A percentile compares a stretch with the other conserved stretches of the same genome.
phyloP scores from a whole-genome alignment of 2,797 vertebrate genomes.

The Sebastiscus tertius region DNA sequence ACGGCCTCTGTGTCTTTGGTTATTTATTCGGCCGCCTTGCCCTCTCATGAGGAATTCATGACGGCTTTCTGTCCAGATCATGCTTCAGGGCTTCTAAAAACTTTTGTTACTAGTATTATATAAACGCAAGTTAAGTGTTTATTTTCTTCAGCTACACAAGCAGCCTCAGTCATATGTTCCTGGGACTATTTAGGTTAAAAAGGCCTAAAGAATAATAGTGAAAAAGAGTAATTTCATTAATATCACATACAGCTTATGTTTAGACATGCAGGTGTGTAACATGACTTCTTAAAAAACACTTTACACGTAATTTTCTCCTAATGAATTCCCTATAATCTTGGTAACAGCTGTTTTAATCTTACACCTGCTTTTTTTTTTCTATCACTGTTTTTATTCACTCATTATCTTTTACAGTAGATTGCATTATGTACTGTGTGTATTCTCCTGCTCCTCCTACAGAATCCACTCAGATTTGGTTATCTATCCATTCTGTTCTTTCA shows the following conservation, averaged over 20 bases:
- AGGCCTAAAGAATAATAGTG: not conserved
- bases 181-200: not conserved
- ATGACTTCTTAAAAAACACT: not conserved
- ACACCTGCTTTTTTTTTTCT: conserved; percentile 20
- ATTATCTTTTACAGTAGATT: conserved; percentile 45
- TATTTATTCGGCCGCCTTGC: conserved; percentile 5
- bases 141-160: not conserved
- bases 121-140: not conserved
- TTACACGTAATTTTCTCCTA: not conserved
- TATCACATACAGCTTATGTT: not conserved
- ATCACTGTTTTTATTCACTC: conserved; percentile 36
- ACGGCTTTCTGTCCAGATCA: conserved; percentile 6
- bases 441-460: conserved; percentile 50
- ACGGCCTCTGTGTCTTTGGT: not conserved
- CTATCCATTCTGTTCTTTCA: not conserved
- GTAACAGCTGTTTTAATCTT: conserved; percentile 20
- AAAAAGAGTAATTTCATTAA: not conserved
- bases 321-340: not conserved
- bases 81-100: not conserved
- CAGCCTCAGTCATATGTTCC: not conserved
- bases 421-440: conserved; percentile 39
- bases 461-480: conserved; percentile 36
- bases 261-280: not conserved
- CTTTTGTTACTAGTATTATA: not conserved
- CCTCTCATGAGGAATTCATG: conserved; percentile 27